Evolutionary conservation across 2,113 vertebrate species (phyloP).

Genomic region (Mungos mungo): DNA sequence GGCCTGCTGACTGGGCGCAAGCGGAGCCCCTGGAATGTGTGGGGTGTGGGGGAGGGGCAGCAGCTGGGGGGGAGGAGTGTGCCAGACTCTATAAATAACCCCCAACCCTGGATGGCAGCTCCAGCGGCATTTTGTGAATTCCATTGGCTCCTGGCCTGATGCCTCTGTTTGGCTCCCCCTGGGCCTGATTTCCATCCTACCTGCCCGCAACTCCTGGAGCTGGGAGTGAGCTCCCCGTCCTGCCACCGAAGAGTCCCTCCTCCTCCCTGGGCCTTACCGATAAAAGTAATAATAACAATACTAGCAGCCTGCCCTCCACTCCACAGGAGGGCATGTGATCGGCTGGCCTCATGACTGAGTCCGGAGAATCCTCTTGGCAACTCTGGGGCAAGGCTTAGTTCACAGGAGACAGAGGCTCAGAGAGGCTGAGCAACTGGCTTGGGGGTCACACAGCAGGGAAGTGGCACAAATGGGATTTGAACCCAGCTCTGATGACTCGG

Average conservation of each 20-base stretch:
- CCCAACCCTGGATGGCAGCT: not conserved
- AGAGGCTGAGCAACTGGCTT: not conserved
- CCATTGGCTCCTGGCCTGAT: not conserved
- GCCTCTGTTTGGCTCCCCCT: not conserved
- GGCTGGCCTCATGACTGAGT: fast-evolving
- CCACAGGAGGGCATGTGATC: not conserved
- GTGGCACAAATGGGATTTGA: not conserved
- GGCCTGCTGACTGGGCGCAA: slow-evolving; percentile 70
- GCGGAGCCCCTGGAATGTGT: slow-evolving; percentile 30
- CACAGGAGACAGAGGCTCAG: not conserved
- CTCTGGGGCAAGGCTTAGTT: not conserved
- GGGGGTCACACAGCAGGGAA: not conserved
- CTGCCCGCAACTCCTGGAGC: too few species aligned
- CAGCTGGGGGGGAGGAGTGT: not conserved
- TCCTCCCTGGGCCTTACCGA: not conserved
- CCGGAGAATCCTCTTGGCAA: not conserved
- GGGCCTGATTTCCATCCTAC: not conserved
- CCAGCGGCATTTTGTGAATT: not conserved
- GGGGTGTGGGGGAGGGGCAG: not conserved
- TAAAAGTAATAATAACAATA: not conserved
- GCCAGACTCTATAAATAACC: slow-evolving; percentile 75
- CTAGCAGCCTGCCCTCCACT: fast-evolving
- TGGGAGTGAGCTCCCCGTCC: not conserved
- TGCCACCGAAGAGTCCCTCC: too few species aligned
- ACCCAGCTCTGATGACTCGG: not conserved